Percentiles rank a stretch among this genome's conserved stretches.
phyloP scores from a whole-genome alignment of 2,888 invertebrate species.

The Lysandra bellargus region DNA sequence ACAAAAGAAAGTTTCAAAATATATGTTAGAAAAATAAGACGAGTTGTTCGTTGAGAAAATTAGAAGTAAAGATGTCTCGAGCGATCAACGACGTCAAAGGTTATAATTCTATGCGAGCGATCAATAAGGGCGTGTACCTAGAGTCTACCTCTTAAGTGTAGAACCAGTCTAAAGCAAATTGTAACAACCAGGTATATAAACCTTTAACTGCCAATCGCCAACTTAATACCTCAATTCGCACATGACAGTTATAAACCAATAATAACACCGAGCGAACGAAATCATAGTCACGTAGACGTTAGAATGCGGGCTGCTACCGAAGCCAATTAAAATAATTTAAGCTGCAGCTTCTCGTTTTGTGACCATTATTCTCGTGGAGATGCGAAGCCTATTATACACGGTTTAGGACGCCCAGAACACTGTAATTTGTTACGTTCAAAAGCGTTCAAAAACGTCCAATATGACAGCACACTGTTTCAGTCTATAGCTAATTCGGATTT shows the following conservation, averaged over 20 bases:
- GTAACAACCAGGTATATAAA: not conserved
- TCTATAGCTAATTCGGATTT: constrained; percentile 27
- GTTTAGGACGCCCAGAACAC: constrained; percentile 69
- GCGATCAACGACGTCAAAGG: no score
- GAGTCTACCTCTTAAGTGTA: not conserved
- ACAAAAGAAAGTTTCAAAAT: no score
- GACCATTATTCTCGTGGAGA: constrained; percentile 75
- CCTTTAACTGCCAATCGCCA: not conserved
- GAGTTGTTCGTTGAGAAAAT: no score
- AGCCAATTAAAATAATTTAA: constrained; percentile 82
- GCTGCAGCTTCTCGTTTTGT: constrained; percentile 77
- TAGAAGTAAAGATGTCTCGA: no score
- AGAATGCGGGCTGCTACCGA: constrained; percentile 69
- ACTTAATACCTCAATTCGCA: not conserved
- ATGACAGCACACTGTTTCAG: constrained; percentile 39
- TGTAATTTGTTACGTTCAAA: constrained; percentile 67
- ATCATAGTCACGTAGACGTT: not conserved
- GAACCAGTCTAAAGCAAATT: not conserved
- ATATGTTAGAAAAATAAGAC: no score
- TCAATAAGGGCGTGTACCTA: no score
- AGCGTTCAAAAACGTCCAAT: constrained; percentile 53
- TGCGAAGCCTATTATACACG: constrained; percentile 73
- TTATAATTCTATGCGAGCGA: no score
- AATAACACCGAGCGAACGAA: not conserved
- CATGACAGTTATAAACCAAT: not conserved